phyloP scores from a whole-genome alignment of 2,113 vertebrate genomes.

The Furnarius figulus region DNA sequence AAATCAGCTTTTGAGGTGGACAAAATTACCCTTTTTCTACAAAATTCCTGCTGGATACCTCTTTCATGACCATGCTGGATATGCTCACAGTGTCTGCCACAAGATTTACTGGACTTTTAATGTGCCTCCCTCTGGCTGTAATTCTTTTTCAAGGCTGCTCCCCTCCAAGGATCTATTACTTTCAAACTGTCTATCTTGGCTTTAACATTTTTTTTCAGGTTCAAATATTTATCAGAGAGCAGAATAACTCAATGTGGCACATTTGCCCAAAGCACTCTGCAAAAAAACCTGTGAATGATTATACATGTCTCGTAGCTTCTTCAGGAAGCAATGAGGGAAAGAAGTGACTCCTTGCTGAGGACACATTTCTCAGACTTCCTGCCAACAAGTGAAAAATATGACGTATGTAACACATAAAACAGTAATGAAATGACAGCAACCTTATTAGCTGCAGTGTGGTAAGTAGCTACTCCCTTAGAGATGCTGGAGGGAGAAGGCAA shows the following conservation, averaged over 20 bases:
- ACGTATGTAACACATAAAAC: background rate
- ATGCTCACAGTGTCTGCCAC: background rate
- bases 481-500: background rate
- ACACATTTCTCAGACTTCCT: background rate
- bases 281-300: background rate
- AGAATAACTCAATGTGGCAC: conserved; percentile 18
- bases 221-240: background rate
- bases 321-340: background rate
- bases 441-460: background rate
- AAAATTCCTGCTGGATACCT: background rate
- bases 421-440: background rate
- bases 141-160: background rate
- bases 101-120: background rate
- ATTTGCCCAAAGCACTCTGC: background rate
- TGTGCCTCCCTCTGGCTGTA: background rate
- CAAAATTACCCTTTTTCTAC: background rate
- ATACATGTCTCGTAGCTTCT: background rate
- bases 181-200: background rate
- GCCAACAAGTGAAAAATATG: background rate
- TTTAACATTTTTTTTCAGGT: background rate
- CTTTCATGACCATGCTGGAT: background rate
- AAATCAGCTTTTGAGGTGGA: background rate
- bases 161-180: background rate
- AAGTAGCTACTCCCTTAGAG: background rate
- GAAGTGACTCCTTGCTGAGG: background rate